Evolutionary conservation across 2,113 vertebrate genomes (phyloP).

Genomic region (Prunella himalayana): DNA sequence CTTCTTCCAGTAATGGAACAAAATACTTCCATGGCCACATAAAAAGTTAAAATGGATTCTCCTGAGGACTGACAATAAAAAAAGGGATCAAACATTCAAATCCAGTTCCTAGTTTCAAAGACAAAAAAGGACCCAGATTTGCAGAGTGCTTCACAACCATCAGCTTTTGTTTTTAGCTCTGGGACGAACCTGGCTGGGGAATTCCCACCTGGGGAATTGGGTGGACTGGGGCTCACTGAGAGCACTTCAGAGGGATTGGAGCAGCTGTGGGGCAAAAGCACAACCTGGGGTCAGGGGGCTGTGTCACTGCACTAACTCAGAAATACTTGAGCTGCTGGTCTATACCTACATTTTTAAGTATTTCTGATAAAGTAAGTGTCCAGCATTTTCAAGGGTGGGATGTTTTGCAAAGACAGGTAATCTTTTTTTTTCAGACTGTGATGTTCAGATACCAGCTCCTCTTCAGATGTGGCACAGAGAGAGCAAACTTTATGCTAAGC

Average conservation of each 20-base stretch:
- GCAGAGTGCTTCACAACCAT: not conserved
- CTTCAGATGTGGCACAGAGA: not conserved
- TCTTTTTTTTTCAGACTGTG: not conserved
- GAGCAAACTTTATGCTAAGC: not conserved
- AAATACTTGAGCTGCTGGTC: not conserved
- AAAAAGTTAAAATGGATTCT: not conserved
- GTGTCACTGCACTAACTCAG: not conserved
- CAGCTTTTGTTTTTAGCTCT: not conserved
- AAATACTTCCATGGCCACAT: not conserved
- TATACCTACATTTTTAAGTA: not conserved
- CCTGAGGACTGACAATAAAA: not conserved
- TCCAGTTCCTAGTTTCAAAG: not conserved
- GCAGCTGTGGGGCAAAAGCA: not conserved
- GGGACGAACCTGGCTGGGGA: not conserved
- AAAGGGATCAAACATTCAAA: not conserved
- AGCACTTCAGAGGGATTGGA: not conserved
- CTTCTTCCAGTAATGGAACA: not conserved
- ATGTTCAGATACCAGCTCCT: not conserved
- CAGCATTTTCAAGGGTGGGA: not conserved
- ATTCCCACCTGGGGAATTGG: not conserved
- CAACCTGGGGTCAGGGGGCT: not conserved
- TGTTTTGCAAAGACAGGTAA: not conserved
- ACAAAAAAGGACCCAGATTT: not conserved
- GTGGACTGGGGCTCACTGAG: not conserved
- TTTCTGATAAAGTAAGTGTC: not conserved